These are phyloP conservation scores for Anolis sagrei DNA, from an alignment of 2,113 vertebrate genomes.

Conservation along the genomic window DNA sequence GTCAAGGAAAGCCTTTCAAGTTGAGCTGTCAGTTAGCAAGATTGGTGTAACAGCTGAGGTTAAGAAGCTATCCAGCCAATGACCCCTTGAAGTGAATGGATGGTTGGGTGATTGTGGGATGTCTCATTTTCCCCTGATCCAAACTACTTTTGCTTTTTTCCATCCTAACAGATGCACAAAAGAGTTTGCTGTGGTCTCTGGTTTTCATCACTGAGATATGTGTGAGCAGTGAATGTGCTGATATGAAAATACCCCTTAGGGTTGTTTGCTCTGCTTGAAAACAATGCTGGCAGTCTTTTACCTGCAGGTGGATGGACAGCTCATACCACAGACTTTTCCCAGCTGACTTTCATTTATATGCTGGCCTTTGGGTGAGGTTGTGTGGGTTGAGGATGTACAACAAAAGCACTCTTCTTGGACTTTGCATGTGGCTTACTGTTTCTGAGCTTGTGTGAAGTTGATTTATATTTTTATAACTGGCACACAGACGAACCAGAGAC, in stretches of 20 bases:
- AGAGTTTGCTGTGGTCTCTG: conserved; percentile 38
- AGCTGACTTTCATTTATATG: conserved; percentile 11
- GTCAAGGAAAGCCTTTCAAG: conserved; percentile 71
- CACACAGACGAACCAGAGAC: conserved; percentile 13
- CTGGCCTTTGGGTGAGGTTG: conserved; percentile 1
- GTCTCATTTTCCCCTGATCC: conserved; percentile 24
- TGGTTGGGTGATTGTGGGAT: conserved; percentile 36
- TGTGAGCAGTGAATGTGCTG: neutral
- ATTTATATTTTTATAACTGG: conserved; percentile 6
- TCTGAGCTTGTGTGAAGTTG: neutral
- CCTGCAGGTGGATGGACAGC: conserved; percentile 50
- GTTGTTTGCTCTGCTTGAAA: conserved; percentile 30
- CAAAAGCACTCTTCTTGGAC: neutral
- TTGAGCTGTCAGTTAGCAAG: conserved; percentile 67
- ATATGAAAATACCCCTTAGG: conserved; percentile 43
- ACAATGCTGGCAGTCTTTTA: conserved; percentile 37
- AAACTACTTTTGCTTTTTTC: conserved; percentile 2
- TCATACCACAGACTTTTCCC: conserved; percentile 12
- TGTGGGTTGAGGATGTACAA: neutral
- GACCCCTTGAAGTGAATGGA: conserved; percentile 49
- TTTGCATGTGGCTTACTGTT: neutral
- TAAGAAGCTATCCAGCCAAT: conserved; percentile 54
- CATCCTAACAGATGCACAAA: conserved; percentile 6
- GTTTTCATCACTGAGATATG: conserved; percentile 6
- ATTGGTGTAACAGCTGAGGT: conserved; percentile 55